Evolutionary conservation across 2,888 invertebrate species (phyloP).

Genomic region (Phlogophora meticulosa): DNA sequence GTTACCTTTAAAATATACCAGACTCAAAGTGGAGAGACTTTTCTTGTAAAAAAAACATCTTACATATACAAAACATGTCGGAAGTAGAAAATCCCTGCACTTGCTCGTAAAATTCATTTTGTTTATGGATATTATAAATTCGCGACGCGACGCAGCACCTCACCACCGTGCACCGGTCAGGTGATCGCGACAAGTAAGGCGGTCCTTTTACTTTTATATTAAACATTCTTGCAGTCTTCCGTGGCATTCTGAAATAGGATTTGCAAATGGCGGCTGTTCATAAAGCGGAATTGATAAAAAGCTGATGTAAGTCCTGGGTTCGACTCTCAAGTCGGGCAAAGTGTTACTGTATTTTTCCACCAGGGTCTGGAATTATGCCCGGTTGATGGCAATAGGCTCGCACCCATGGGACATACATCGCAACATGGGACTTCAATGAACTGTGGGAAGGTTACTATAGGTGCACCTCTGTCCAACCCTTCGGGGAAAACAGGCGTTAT

Average conservation of each 20-base stretch:
- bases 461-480: no score
- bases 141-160: slow-evolving; percentile 69
- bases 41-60: not conserved
- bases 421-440: no score
- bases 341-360: no score
- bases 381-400: no score
- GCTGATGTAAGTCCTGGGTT: not conserved
- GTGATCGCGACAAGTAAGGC: slow-evolving; percentile 31
- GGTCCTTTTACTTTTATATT: slow-evolving; percentile 45
- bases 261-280: slow-evolving; percentile 10
- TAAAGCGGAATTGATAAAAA: slow-evolving; percentile 1
- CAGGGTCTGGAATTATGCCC: no score
- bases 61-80: not conserved
- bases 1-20: not conserved
- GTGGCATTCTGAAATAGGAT: slow-evolving; percentile 8
- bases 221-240: slow-evolving; percentile 36
- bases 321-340: no score
- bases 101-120: slow-evolving; percentile 74
- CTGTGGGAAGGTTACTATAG: no score
- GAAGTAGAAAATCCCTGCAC: not conserved
- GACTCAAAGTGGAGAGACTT: not conserved
- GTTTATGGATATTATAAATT: slow-evolving; percentile 81
- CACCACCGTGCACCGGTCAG: slow-evolving; percentile 17
- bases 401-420: no score
- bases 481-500: no score